Percentiles rank a stretch among this genome's conserved stretches.
Conservation (phyloP, 2,797 vertebrate species). For the Fistularia tabacaria region DNA sequence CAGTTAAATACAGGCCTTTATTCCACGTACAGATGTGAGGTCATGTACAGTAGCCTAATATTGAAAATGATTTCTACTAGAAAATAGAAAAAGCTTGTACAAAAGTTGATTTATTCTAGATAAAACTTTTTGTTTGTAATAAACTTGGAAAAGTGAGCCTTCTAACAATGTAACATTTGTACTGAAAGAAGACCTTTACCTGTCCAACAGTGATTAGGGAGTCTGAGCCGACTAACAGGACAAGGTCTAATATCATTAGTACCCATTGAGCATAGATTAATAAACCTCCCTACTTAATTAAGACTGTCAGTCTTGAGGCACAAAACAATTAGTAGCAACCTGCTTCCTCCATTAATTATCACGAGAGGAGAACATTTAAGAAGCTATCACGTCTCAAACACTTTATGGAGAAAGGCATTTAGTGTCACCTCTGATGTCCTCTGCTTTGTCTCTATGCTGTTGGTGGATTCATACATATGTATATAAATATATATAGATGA, state of each 20-base stretch:
- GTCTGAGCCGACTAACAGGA: conserved; percentile 15
- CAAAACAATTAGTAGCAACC: conserved; percentile 39
- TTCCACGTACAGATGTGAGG: no score
- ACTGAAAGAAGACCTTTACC: conserved; percentile 8
- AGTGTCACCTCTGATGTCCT: conserved; percentile 9
- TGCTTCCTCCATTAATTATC: conserved; percentile 48
- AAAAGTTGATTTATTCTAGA: no score
- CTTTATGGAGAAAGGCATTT: conserved; percentile 25
- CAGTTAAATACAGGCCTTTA: no score
- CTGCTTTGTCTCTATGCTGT: not conserved
- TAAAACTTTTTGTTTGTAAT: no score
- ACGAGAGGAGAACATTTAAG: conserved; percentile 46
- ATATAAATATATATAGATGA: no score
- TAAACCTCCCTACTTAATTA: conserved; percentile 55
- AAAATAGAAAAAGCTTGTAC: no score
- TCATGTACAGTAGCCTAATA: no score
- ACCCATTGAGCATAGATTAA: conserved; percentile 44
- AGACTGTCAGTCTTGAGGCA: conserved; percentile 53
- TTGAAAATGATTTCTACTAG: no score
- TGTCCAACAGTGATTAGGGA: conserved; percentile 16
- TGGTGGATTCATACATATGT: no score
- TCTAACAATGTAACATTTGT: no score
- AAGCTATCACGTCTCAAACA: conserved; percentile 29
- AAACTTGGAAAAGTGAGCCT: no score
- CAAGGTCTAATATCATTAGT: conserved; percentile 47